Evolutionary conservation across 2,888 invertebrate species (phyloP), one percentile per base, ranked within the genome.

Genomic region (Lomographa bimaculata): DNA sequence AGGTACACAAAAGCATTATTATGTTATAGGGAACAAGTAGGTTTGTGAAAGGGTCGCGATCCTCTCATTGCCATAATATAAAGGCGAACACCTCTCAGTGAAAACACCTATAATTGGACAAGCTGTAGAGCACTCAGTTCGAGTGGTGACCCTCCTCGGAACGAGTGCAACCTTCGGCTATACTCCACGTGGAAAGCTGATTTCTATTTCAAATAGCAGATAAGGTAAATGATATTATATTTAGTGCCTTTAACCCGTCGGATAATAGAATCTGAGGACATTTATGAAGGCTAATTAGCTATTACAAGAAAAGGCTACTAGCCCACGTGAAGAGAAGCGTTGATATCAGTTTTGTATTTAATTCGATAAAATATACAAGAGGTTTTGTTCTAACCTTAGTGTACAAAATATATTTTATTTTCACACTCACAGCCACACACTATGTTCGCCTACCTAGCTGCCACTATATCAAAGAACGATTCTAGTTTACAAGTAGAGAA

Each of bases 101-200:
- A 76, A 76, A 80, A 79, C 71, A 75, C 74, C 71, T 80, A 77
- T 82, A 84, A 84, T 83, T 85, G 80, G 78, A 79, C 74, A 76
- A 66, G 68, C 74, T 75, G 71, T 71, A 76, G 75, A 56, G 73
- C 67, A 59, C 78, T 79, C 68, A 52, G 41, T 57, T 65, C 63
- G 62, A 85, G 83, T 57, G 71, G 67, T 64, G 78, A 85, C 85
- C 84, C 83, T 82, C 79, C 82, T 79, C 73, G 71, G 52, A 64
- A 64, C 54, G 53, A 75, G 75, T 66, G 67, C 56, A 61, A 60
- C 62, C 64, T 72, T 64, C 53, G 59, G 63, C 64, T 68, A 64
- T 24, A 37, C 41, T 35, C 45, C 66, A 70, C 67, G 67, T 64
- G 62, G 60, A 60, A 56, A 61, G 57, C 62, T 65, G 57, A 73